Base-by-base conservation (phyloP, 2,113 vertebrate genomes). In the Fulmarus glacialis region DNA sequence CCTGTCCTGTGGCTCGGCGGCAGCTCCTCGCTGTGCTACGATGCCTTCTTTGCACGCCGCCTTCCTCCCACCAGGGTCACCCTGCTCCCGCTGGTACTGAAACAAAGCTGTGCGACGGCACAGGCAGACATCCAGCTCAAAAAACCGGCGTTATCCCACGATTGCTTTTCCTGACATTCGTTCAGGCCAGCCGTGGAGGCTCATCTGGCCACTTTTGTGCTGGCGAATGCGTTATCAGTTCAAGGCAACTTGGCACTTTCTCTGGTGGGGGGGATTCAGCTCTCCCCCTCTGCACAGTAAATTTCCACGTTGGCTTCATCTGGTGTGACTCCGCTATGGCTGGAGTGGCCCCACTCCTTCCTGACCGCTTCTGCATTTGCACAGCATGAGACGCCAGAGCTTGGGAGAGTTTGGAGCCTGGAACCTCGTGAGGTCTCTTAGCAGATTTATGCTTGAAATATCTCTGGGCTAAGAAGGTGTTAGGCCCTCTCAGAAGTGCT, bases 371-470 rank as follows among this genome's bases (percentile, higher is more conserved):
- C 53, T 64, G 29, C 32, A 5, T 75, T 72, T 71, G 64, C 18
- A 42, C 36, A 73, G 34, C 42, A 15, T 0, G 5, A 10, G 34
- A 84, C 11, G 59, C n/a, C 72, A 87, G 56, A 64, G 22, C 24
- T 50, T 77, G 63, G 38, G 74, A 95, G 53, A 77, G 22, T 47
- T 95, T 91, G 71, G 70, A 94, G 70, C 26, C 43, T 82, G 71
- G 66, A 94, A 56, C 34, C 6, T 82, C 19, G 0, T 40, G 73
- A 97, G 78, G 26, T 58, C 23, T 95, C n/a, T 50, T 20, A 90
- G 71, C 45, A 95, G 63, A 95, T 91, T 95, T 89, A 66, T 86
- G 43, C 55, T 93, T 90, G 90, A 96, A 96, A 88, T 94, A 95
- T 66, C 91, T 91, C 59, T 53, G 45, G 50, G 42, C 59, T 97